These are phyloP conservation scores for Hystrix cristata DNA, from an alignment of 2,113 vertebrate species.

Conservation along the genomic window DNA sequence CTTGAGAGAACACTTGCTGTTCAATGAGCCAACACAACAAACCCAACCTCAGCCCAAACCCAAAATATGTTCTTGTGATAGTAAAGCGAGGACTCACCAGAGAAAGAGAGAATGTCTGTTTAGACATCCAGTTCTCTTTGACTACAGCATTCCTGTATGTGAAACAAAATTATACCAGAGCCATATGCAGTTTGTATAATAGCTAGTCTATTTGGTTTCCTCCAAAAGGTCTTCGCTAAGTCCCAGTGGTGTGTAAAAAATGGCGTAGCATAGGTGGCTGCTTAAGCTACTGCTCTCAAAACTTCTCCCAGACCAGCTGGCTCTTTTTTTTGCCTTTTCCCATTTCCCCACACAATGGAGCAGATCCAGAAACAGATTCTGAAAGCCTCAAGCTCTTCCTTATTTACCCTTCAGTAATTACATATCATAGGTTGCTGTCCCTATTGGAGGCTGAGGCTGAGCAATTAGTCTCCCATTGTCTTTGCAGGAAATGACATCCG, in stretches of 20 bases:
- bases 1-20: background rate
- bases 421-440: slow-evolving; percentile 66
- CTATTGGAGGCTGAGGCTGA: slow-evolving; percentile 31
- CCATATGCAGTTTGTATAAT: background rate
- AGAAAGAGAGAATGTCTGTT: slow-evolving; percentile 23
- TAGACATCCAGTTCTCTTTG: background rate
- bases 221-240: slow-evolving; percentile 21
- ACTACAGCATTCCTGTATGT: background rate
- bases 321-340: background rate
- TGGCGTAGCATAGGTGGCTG: background rate
- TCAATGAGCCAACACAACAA: background rate
- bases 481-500: slow-evolving; percentile 77
- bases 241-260: background rate
- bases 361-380: slow-evolving; percentile 52
- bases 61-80: background rate
- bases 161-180: slow-evolving; percentile 12
- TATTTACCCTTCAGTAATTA: slow-evolving; percentile 77
- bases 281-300: background rate
- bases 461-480: slow-evolving; percentile 80
- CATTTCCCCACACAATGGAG: background rate
- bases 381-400: slow-evolving; percentile 59
- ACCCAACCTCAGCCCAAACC: background rate
- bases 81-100: background rate
- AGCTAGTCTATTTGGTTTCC: background rate
- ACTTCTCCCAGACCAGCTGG: slow-evolving; percentile 49